Evolutionary conservation across 2,797 vertebrate genomes (phyloP).

Genomic region (Alauda arvensis): DNA sequence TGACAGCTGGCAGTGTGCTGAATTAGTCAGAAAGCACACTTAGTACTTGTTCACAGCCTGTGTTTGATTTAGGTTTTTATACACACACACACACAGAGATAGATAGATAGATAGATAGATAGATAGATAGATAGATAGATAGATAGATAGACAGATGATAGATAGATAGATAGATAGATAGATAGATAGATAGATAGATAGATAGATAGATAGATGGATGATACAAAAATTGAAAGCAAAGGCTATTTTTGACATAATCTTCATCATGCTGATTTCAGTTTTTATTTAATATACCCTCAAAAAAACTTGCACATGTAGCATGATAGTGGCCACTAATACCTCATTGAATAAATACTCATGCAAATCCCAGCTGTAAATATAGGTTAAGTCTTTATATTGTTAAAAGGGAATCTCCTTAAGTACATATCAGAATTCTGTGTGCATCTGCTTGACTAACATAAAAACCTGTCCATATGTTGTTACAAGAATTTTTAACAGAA

Average conservation of each 20-base stretch:
- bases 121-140: no score
- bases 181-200: no score
- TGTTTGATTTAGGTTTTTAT: neutral
- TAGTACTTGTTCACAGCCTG: neutral
- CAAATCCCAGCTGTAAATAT: slow-evolving; percentile 40
- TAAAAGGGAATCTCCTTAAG: slow-evolving; percentile 25
- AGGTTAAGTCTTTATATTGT: slow-evolving; percentile 33
- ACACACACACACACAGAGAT: neutral
- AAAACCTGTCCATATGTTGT: slow-evolving; percentile 14
- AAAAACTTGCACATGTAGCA: neutral
- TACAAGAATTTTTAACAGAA: slow-evolving; percentile 18
- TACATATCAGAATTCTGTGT: neutral
- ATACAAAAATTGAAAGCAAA: neutral
- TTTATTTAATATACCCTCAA: neutral
- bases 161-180: no score
- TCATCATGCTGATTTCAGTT: neutral
- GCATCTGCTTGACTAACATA: slow-evolving; percentile 23
- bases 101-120: no score
- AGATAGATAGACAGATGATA: no score
- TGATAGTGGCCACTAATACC: neutral
- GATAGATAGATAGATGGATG: no score
- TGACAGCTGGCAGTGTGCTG: neutral
- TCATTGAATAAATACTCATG: neutral
- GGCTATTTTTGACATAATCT: neutral
- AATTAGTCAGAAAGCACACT: neutral